Evolutionary conservation across 2,888 invertebrate species (phyloP), one percentile per base, ranked within the genome.

Genomic region (Hoplodrina ambigua): DNA sequence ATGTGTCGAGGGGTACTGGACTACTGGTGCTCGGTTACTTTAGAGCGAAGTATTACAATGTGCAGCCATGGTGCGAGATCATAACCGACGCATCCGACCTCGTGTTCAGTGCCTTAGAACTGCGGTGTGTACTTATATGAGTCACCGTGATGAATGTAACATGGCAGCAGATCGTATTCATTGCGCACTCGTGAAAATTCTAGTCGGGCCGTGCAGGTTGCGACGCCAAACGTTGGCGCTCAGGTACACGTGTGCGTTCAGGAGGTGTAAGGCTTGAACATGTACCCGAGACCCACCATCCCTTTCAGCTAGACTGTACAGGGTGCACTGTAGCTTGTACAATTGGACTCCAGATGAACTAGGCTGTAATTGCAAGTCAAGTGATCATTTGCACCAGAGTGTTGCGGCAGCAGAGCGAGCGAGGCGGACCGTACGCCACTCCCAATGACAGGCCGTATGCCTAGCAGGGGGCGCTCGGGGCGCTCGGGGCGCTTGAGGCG

Each of bases 311-410:
- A 13, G 3, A 11, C 41, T 1, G 41, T 41, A 41, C 41, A 41
- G 13, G 6, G 11, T 41, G 8, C 41, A 6, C 46, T 17, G 46
- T 15, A 46, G n/a, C 3, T 8, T 10, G 49, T 49, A 4, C n/a
- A 3, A 17, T 33, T 37, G 10, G 1, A 53, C 7, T 4, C 4
- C 4, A 20, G 4, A 37, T n/a, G 10, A 5, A 4, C 10, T 33
- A 33, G n/a, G 8, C 41, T 17, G 53, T 30, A 25, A 46, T 53
- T 71, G 78, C 52, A 78, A 61, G 78, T 60, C 52, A 76, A 56
- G 49, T 37, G 49, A 11, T 17, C 19, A 41, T 56, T 33, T 49
- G 33, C 54, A 33, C 20, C n/a, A 44, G n/a, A 64, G 19, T 33
- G 19, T 25, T 20, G 56, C 25, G 61, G 33, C 19, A 50, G 49